These are phyloP conservation scores for Oxycera nigricornis DNA, from an alignment of 2,888 invertebrate genomes.

Conservation along the genomic window DNA sequence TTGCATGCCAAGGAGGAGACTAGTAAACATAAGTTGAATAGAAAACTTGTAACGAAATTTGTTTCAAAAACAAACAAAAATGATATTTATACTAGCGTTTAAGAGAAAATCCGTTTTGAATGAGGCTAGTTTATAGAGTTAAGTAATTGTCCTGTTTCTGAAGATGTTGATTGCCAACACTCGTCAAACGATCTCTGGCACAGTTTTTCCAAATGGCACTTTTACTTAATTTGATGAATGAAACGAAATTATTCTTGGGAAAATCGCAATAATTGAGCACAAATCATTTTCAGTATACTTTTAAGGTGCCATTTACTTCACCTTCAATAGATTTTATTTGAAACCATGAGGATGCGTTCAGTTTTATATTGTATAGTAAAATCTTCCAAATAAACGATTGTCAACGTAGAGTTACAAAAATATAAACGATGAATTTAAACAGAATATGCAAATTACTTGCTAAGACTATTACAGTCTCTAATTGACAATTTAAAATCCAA, in stretches of 20 bases:
- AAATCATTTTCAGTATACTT: slow-evolving; percentile 7
- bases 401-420: too few species aligned
- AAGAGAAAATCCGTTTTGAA: background rate
- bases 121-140: slow-evolving; percentile 25
- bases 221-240: slow-evolving; percentile 43
- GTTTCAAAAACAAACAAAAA: slow-evolving; percentile 47
- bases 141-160: background rate
- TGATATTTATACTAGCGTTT: slow-evolving; percentile 42
- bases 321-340: background rate
- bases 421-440: background rate
- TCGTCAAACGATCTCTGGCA: slow-evolving; percentile 21
- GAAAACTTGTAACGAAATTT: slow-evolving; percentile 17
- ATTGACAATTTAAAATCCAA: background rate
- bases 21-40: slow-evolving; percentile 11
- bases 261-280: background rate
- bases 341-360: too few species aligned
- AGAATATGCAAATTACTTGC: background rate
- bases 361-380: background rate
- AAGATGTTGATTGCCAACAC: background rate
- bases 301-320: slow-evolving; percentile 42
- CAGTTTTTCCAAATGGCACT: slow-evolving; percentile 44
- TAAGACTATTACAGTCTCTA: background rate
- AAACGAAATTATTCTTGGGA: background rate
- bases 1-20: background rate
- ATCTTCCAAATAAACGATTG: too few species aligned